Percentiles rank a stretch among this genome's conserved stretches.
phyloP scores from a whole-genome alignment of 1,140 invertebrate species.

The Brachionus koreanus region DNA sequence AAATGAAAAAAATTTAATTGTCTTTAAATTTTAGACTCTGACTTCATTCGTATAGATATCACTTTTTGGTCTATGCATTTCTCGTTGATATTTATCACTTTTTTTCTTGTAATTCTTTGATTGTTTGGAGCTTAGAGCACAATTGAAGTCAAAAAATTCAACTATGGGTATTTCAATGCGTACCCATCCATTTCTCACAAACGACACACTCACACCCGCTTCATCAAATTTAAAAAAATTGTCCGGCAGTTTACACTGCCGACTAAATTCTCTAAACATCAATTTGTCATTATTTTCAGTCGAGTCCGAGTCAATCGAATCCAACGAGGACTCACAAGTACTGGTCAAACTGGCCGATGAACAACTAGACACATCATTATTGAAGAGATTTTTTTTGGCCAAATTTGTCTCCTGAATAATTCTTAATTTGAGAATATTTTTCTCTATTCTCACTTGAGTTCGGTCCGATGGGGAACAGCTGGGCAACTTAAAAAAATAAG shows the following conservation, averaged over 20 bases:
- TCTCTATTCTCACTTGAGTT: slow-evolving; percentile 5
- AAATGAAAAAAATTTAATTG: no score
- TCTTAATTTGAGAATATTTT: slow-evolving; percentile 2
- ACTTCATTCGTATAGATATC: slow-evolving; percentile 11
- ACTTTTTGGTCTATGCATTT: not conserved
- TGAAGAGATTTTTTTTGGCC: not conserved
- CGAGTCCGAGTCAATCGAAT: not conserved
- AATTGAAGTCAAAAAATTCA: slow-evolving; percentile 40
- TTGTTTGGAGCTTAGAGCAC: not conserved
- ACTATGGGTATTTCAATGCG: slow-evolving; percentile 20
- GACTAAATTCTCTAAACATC: slow-evolving; percentile 18
- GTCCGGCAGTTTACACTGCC: slow-evolving; percentile 11
- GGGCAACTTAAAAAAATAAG: slow-evolving; percentile 38
- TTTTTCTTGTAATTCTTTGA: not conserved
- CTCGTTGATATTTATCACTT: not conserved
- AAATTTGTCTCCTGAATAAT: slow-evolving; percentile 22
- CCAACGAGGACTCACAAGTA: not conserved
- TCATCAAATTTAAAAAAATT: slow-evolving; percentile 40
- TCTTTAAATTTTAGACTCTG: not conserved
- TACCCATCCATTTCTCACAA: slow-evolving; percentile 32
- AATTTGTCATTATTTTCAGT: not conserved
- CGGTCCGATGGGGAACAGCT: slow-evolving; percentile 1
- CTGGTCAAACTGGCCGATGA: not conserved
- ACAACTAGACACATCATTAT: not conserved
- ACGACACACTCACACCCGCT: slow-evolving; percentile 13